A percentile compares a stretch with the other conserved stretches of the same genome.
Conservation (phyloP, 2,888 invertebrate species). For the Desoria tigrina region DNA sequence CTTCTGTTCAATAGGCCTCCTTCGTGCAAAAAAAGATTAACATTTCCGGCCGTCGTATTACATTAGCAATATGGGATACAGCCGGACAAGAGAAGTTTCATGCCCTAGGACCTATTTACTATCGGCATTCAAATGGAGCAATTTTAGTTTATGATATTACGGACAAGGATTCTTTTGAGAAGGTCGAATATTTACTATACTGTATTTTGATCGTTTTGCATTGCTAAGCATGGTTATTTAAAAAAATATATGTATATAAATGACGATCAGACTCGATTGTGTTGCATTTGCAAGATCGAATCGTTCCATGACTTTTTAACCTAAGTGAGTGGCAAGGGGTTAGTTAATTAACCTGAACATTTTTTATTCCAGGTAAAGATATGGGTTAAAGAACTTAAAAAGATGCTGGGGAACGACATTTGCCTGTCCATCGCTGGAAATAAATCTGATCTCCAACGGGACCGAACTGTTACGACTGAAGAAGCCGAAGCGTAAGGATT, state of each 20-base stretch:
- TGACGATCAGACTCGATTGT: too few species aligned
- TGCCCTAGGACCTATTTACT: slow-evolving; percentile 96
- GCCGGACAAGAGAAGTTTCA: slow-evolving; percentile 86
- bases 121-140: slow-evolving; percentile 95
- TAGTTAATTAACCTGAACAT: too few species aligned
- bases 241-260: slow-evolving; percentile 4
- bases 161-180: slow-evolving; percentile 92
- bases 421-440: slow-evolving; percentile 93
- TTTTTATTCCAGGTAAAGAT: slow-evolving; percentile 94
- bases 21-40: slow-evolving; percentile 92
- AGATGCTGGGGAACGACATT: slow-evolving; percentile 92
- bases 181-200: too few species aligned
- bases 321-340: too few species aligned
- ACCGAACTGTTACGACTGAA: slow-evolving; percentile 78
- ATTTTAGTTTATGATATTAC: slow-evolving; percentile 97
- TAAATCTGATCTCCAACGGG: slow-evolving; percentile 92
- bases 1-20: slow-evolving; percentile 71
- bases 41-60: slow-evolving; percentile 82
- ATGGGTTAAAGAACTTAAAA: slow-evolving; percentile 96
- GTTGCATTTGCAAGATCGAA: too few species aligned
- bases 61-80: slow-evolving; percentile 96
- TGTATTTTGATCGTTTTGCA: slow-evolving; percentile 46
- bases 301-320: too few species aligned
- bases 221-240: background rate
- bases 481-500: slow-evolving; percentile 86